Conservation (phyloP, 2,888 invertebrate genomes). For the Rhagonycha fulva region DNA sequence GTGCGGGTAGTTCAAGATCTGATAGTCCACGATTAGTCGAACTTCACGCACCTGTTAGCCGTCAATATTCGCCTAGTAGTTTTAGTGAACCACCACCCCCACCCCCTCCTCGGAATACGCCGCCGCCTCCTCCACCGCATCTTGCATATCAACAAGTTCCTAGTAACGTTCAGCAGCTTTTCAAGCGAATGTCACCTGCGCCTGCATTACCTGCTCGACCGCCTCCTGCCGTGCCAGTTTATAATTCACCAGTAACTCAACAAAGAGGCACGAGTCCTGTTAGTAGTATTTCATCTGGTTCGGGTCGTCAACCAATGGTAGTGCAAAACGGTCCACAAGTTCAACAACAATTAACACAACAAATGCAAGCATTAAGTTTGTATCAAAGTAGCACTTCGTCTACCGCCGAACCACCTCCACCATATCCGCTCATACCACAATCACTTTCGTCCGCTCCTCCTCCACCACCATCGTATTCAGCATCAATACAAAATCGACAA, state of each 20-base stretch:
- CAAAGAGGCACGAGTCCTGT: constrained; percentile 70
- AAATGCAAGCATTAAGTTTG: constrained; percentile 83
- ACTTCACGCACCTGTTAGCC: constrained; percentile 66
- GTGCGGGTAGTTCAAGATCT: constrained; percentile 86
- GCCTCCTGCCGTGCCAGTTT: constrained; percentile 63
- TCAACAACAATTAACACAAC: constrained; percentile 85
- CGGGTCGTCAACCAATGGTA: constrained; percentile 74
- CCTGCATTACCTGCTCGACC: constrained; percentile 70
- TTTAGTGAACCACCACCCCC: constrained; percentile 60
- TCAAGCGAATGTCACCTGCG: constrained; percentile 78
- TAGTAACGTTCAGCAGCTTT: constrained; percentile 69
- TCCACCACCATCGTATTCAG: constrained; percentile 84
- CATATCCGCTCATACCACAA: constrained; percentile 59
- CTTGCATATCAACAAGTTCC: constrained; percentile 63
- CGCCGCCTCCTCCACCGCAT: constrained; percentile 69
- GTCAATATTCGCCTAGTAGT: constrained; percentile 73
- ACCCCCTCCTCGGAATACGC: constrained; percentile 63
- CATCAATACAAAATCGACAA: constrained; percentile 84
- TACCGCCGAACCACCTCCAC: constrained; percentile 65
- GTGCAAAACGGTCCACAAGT: constrained; percentile 79
- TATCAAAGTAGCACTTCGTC: constrained; percentile 67
- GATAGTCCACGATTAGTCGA: constrained; percentile 82
- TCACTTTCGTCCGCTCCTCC: constrained; percentile 65
- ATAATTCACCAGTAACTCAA: constrained; percentile 43
- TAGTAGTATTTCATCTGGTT: constrained; percentile 47